These are phyloP conservation scores for Catocala fraxini DNA, from an alignment of 2,888 invertebrate species.

Conservation along the genomic window DNA sequence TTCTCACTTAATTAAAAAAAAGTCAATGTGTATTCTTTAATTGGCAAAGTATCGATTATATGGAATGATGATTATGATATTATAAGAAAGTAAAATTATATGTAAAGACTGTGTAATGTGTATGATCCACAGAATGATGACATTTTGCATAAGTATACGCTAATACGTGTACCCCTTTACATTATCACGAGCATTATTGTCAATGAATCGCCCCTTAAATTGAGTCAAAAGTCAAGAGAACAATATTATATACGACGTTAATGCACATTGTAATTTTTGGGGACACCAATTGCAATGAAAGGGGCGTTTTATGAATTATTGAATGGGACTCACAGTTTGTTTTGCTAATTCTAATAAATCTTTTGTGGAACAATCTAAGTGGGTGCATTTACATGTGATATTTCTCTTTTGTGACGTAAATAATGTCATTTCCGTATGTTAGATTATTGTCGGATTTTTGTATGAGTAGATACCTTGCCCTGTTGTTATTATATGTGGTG, in stretches of 20 bases:
- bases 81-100: too few species aligned
- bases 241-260: constrained; percentile 12
- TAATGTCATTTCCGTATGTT: constrained; percentile 6
- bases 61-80: too few species aligned
- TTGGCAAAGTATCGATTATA: too few species aligned
- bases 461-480: too few species aligned
- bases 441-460: not conserved
- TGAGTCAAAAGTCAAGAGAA: constrained; percentile 15
- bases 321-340: constrained; percentile 15
- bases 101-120: too few species aligned
- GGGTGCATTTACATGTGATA: constrained; percentile 8
- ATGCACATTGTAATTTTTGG: constrained; percentile 20
- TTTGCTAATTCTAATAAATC: constrained; percentile 35
- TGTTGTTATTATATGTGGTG: too few species aligned
- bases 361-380: constrained; percentile 23
- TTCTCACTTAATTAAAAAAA: too few species aligned
- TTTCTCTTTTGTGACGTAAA: constrained; percentile 3
- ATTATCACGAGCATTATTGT: too few species aligned
- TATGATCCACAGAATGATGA: too few species aligned
- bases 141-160: too few species aligned
- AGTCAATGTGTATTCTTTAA: too few species aligned
- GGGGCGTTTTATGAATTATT: constrained; percentile 20
- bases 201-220: constrained; percentile 4
- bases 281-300: constrained; percentile 8
- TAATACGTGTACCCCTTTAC: too few species aligned